Evolutionary conservation across 2,113 vertebrate species (phyloP).

Genomic region (Chascanopsetta lugubris): DNA sequence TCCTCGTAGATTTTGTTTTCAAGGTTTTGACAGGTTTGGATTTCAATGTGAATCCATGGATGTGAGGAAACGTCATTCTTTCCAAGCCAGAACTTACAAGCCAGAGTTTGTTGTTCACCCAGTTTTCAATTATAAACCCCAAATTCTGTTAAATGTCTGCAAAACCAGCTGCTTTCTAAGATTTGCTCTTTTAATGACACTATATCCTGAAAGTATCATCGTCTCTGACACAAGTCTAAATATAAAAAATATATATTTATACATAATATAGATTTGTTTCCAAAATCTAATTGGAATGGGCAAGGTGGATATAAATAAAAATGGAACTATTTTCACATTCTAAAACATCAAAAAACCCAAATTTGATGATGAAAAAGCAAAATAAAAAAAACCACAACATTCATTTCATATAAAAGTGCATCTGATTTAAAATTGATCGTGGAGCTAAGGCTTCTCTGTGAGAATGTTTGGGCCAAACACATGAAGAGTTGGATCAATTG

Average conservation of each 20-base stretch:
- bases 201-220: constrained; percentile 73
- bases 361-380: constrained; percentile 50
- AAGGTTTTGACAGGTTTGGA: constrained; percentile 33
- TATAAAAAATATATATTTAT: constrained; percentile 91
- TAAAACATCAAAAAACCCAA: constrained; percentile 45
- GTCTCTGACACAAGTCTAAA: constrained; percentile 85
- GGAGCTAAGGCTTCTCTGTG: constrained; percentile 32
- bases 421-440: constrained; percentile 80
- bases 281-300: constrained; percentile 82
- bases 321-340: constrained; percentile 84
- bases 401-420: constrained; percentile 93
- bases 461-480: constrained; percentile 29
- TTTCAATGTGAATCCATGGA: constrained; percentile 22
- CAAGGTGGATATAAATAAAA: constrained; percentile 88
- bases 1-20: neutral
- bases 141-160: constrained; percentile 84
- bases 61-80: constrained; percentile 17
- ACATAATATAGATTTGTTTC: constrained; percentile 88
- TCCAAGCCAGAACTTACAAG: constrained; percentile 40
- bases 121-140: constrained; percentile 72
- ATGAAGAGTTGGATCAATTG: neutral
- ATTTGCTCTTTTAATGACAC: constrained; percentile 49
- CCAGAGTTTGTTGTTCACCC: constrained; percentile 74
- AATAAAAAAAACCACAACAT: constrained; percentile 82
- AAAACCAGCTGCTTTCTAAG: constrained; percentile 93